Percentiles rank a stretch among this genome's conserved stretches.
Evolutionary conservation across 2,113 vertebrate genomes (phyloP).

Genomic region (Entomyzon cyanotis): DNA sequence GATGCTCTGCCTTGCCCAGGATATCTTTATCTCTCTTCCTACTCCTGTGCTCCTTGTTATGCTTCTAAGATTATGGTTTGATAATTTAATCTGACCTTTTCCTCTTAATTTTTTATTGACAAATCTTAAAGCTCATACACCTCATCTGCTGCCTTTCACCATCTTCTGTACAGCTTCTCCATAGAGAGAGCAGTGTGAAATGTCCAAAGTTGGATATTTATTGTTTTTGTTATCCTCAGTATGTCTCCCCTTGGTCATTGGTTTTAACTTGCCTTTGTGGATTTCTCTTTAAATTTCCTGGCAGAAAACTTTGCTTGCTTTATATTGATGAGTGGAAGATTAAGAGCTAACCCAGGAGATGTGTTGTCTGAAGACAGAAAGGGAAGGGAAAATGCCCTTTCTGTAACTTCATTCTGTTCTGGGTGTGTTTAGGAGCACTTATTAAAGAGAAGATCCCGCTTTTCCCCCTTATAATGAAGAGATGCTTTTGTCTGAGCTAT

Average conservation of each 20-base stretch:
- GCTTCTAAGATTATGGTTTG: neutral
- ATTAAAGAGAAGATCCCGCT: neutral
- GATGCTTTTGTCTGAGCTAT: neutral
- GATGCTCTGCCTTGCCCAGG: neutral
- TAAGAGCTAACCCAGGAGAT: neutral
- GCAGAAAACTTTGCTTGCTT: neutral
- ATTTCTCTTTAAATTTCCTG: neutral
- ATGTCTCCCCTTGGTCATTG: neutral
- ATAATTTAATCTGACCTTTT: neutral
- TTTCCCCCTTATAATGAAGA: neutral
- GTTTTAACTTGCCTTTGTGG: neutral
- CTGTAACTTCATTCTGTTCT: neutral
- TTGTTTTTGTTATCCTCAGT: neutral
- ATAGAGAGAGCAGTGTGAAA: neutral
- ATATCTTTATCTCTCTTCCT: neutral
- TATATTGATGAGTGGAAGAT: neutral
- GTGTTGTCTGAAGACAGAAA: neutral
- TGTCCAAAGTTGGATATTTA: neutral
- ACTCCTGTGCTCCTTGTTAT: fast-evolving
- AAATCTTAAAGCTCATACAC: neutral
- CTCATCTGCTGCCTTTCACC: fast-evolving
- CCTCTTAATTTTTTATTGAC: neutral
- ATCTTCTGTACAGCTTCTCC: neutral
- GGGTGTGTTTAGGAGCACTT: neutral
- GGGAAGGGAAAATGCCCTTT: neutral